Evolutionary conservation across 2,888 invertebrate species (phyloP), one percentile per base, ranked within the genome.

Genomic region (Sinodicranocentrus sp.): DNA sequence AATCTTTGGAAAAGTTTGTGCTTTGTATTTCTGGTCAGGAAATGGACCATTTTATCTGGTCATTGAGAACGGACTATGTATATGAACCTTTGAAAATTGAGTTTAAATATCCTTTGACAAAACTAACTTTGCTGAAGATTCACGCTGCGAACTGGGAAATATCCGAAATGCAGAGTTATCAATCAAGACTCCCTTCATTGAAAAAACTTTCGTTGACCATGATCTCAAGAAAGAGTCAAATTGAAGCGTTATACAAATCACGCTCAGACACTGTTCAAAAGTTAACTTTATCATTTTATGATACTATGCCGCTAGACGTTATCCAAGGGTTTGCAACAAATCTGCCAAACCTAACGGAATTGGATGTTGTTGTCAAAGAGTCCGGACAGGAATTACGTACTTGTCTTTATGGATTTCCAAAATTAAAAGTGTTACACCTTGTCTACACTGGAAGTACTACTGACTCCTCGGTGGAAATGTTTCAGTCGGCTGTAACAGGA

Each of bases 131-230:
- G n/a, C n/a, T 77, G 6, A 65, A 26, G 13, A 17, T 77, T 2
- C 54, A 77, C n/a, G 77, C 77, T 1, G 77, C 67, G 1, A 57
- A 28, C 26, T 77, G 77, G 77, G 77, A 77, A 43, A 67, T 77
- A 1, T 17, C 21, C 39, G 77, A 48, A 0, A 54, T 77, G 68
- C n/a, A 26, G 25, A 67, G 77, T 26, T 77, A 77, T 19, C 39
- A 68, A 8, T 21, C 33, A 3, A 19, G 39, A 2, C 26, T 77
- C 3, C 77, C 77, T 15, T 23, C 19, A 3, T 59, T 77, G 28
- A 77, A 68, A 19, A 57, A 23, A n/a, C 68, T 77, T 6, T 67
- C 65, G 21, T 68, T 77, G 44, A 77, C 77, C 0, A n/a, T 54
- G 23, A 76, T 76, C 8, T 65, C 54, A 5, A 67, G 39, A 25